Conservation (phyloP, 2,888 invertebrate species). For the Pocota personata region DNA sequence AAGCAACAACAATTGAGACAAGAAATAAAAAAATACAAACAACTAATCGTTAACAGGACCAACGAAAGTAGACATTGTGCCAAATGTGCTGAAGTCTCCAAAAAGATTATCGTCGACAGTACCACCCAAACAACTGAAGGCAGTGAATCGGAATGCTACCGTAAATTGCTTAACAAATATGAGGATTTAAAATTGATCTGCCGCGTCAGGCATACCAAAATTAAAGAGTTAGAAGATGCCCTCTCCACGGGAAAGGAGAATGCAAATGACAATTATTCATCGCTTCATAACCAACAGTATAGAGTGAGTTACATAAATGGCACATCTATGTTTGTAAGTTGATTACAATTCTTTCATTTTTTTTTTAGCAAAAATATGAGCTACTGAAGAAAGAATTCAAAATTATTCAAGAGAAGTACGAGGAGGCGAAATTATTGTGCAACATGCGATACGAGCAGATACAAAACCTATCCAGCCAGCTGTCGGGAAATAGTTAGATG, state of each 20-base stretch:
- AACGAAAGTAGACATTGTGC: conserved; percentile 62
- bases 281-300: conserved; percentile 58
- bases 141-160: conserved; percentile 69
- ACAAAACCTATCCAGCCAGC: conserved; percentile 29
- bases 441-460: conserved; percentile 72
- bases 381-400: conserved; percentile 73
- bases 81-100: conserved; percentile 33
- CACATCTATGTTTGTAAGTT: neutral
- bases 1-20: conserved; percentile 74
- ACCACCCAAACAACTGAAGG: conserved; percentile 48
- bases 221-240: conserved; percentile 77
- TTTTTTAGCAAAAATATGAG: conserved; percentile 74
- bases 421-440: conserved; percentile 74
- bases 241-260: conserved; percentile 53
- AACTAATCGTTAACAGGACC: conserved; percentile 73
- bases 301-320: conserved; percentile 21
- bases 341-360: neutral
- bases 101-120: conserved; percentile 28
- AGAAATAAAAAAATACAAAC: conserved; percentile 78
- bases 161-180: conserved; percentile 76
- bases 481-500: conserved; percentile 29
- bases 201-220: conserved; percentile 76
- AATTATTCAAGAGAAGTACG: conserved; percentile 75
- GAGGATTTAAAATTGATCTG: conserved; percentile 78
- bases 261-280: conserved; percentile 63